phyloP scores from a whole-genome alignment of 2,797 vertebrate species.

The Cynopterus sphinx region DNA sequence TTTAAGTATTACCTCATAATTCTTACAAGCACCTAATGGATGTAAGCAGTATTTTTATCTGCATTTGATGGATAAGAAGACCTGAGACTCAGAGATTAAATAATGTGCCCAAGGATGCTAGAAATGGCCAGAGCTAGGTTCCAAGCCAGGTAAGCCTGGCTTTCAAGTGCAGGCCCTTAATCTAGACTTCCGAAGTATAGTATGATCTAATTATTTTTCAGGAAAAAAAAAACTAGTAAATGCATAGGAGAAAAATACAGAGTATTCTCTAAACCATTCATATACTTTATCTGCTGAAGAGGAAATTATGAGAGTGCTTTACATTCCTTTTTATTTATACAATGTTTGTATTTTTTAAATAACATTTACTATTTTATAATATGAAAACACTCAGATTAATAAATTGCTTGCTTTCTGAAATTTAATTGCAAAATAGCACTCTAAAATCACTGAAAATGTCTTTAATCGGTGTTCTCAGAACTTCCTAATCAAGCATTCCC shows the following conservation, averaged over 20 bases:
- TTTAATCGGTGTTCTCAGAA: slow-evolving; percentile 6
- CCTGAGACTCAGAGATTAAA: not conserved
- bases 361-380: not conserved
- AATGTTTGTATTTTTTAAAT: not conserved
- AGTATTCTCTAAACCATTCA: not conserved
- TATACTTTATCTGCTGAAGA: not conserved
- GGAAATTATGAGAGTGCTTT: not conserved
- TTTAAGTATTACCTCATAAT: not conserved
- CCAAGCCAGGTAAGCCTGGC: not conserved
- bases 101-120: not conserved
- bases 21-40: not conserved
- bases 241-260: not conserved
- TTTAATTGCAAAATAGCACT: not conserved
- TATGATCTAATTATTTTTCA: not conserved
- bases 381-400: not conserved
- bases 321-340: slow-evolving; percentile 3
- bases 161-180: not conserved
- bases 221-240: slow-evolving; percentile 20
- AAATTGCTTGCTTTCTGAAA: not conserved
- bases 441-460: not conserved
- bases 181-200: not conserved
- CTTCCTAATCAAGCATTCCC: slow-evolving; percentile 2
- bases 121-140: not conserved
- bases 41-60: not conserved
- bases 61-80: not conserved